Evolutionary conservation across 2,113 vertebrate genomes (phyloP), one percentile per base, ranked within the genome.

Genomic region (Balaenoptera acutorostrata): DNA sequence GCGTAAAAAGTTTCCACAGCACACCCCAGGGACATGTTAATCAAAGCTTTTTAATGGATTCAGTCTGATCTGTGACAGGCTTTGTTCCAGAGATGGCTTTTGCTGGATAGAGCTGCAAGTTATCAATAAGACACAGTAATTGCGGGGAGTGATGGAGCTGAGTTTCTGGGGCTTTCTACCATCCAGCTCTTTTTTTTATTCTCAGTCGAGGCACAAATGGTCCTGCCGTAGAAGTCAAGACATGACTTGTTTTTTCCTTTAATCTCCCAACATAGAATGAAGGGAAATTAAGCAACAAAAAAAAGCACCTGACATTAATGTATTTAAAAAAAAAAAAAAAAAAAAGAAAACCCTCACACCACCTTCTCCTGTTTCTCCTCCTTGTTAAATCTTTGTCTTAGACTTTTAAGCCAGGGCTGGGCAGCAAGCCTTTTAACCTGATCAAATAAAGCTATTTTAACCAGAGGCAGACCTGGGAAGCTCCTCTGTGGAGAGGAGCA

Each of bases 121-220:
- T 99, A 99, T 99, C 99, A 99, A 98, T 98, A 99, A 99, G 98
- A 98, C 98, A 98, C 98, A 98, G 98, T 99, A 99, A 99, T 99
- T 98, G 98, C 97, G 59, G 97, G 88, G 97, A 99, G 98, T 98
- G 98, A 99, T 96, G 97, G 98, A 98, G 97, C 95, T 97, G 95
- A 88, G 20, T 98, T 99, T 96, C 98, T 97, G 98, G 97, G 97
- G 96, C 97, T 98, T 98, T 98, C 78, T 95, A 97, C 96, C 83
- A 98, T 96, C 97, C 96, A 72, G 81, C 90, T 90, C 96, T 96
- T 97, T 98, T 9, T 98, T 97, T 98, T 69, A 97, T 98, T 97
- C 98, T 98, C 98, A 98, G 98, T 95, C 49, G 94, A 98, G 96
- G 98, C 97, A 98, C 96, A 95, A 93, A 97, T 96, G 96, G 96